Evolutionary conservation across 1,140 invertebrate genomes (phyloP).

Genomic region (Procambarus virginalis): DNA sequence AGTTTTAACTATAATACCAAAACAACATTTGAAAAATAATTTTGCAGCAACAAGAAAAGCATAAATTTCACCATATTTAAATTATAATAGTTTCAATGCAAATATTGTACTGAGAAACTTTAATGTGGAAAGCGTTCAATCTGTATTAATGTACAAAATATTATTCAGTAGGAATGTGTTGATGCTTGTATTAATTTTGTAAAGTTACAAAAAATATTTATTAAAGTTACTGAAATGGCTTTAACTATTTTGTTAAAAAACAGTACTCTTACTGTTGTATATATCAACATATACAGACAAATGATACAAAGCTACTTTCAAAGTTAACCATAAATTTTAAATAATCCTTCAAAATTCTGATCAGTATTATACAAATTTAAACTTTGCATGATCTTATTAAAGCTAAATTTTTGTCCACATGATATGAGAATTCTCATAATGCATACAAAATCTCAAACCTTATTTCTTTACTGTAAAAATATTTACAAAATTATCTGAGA

Average conservation of each 20-base stretch:
- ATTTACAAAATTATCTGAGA: neutral
- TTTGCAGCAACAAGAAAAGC: too few species aligned
- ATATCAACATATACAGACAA: neutral
- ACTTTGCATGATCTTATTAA: too few species aligned
- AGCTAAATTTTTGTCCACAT: neutral
- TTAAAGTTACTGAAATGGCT: too few species aligned
- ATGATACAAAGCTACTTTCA: neutral
- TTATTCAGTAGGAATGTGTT: neutral
- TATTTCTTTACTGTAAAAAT: neutral
- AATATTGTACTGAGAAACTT: too few species aligned
- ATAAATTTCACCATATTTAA: too few species aligned
- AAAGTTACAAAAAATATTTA: neutral
- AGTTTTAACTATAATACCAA: too few species aligned
- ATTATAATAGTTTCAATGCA: too few species aligned
- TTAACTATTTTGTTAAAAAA: neutral
- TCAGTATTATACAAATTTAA: too few species aligned
- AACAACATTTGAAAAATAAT: too few species aligned
- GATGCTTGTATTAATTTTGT: neutral
- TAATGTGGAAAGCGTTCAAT: neutral
- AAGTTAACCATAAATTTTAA: too few species aligned
- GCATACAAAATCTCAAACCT: neutral
- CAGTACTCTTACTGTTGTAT: neutral
- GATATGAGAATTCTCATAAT: neutral
- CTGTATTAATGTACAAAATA: neutral
- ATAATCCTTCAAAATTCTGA: too few species aligned